Conservation (phyloP, 2,113 vertebrate genomes). For the Gallinago undulata region DNA sequence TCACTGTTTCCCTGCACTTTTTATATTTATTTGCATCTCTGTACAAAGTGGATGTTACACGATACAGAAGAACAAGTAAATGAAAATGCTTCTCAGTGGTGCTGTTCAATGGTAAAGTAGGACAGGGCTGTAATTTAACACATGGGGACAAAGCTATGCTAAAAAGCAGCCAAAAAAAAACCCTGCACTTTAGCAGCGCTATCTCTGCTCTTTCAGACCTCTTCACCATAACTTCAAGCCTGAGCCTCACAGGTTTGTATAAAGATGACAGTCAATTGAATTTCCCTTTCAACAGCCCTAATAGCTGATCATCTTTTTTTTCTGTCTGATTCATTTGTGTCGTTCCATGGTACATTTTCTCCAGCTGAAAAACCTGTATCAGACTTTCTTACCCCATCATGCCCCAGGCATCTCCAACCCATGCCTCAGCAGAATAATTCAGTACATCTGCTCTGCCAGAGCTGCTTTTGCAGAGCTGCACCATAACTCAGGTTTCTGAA, state of each 20-base stretch:
- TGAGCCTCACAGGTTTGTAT: slow-evolving; percentile 35
- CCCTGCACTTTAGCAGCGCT: background rate
- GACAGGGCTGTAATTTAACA: slow-evolving; percentile 16
- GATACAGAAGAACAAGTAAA: background rate
- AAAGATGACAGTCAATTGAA: slow-evolving; percentile 42
- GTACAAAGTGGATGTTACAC: background rate
- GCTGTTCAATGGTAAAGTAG: background rate
- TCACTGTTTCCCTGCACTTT: background rate
- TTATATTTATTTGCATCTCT: slow-evolving; percentile 29
- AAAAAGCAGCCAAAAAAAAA: background rate
- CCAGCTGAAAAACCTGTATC: background rate
- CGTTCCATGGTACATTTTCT: slow-evolving; percentile 16
- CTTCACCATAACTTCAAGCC: slow-evolving; percentile 17
- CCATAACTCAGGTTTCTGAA: background rate
- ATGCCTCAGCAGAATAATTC: background rate
- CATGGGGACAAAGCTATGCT: background rate
- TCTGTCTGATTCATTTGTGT: slow-evolving; percentile 34
- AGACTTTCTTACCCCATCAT: slow-evolving; percentile 5
- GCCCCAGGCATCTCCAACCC: background rate
- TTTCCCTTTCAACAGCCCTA: slow-evolving; percentile 52
- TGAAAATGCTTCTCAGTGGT: background rate
- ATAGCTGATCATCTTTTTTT: slow-evolving; percentile 22
- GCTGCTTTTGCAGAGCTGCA: background rate
- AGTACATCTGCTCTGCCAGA: background rate
- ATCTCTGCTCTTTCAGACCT: background rate